These are phyloP conservation scores for Probosciger aterrimus DNA, from an alignment of 2,113 vertebrate genomes.

Conservation along the genomic window DNA sequence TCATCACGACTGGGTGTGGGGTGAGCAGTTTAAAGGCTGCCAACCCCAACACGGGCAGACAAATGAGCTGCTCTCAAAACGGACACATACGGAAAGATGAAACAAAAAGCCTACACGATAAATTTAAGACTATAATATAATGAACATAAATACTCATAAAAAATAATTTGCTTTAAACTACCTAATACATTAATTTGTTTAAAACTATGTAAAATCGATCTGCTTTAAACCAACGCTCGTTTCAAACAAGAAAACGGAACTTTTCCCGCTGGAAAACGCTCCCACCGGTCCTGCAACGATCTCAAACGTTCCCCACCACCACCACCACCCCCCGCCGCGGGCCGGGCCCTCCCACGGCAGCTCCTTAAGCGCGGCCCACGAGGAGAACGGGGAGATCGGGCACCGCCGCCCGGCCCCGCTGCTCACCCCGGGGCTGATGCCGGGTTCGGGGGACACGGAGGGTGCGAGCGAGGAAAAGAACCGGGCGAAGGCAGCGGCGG, in stretches of 20 bases:
- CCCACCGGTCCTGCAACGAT: rapidly evolving
- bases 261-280: not conserved
- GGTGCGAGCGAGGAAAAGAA: not conserved
- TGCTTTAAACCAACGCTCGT: rapidly evolving
- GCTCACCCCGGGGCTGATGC: not conserved
- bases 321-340: too few species aligned
- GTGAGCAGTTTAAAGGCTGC: not conserved
- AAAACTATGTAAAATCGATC: not conserved
- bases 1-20: not conserved
- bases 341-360: too few species aligned
- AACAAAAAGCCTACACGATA: rapidly evolving
- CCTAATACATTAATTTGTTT: not conserved
- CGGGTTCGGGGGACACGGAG: not conserved
- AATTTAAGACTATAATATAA: not conserved
- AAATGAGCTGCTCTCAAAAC: not conserved
- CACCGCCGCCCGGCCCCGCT: too few species aligned
- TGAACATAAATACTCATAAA: not conserved
- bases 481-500: too few species aligned
- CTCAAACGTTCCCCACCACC: too few species aligned
- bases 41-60: not conserved
- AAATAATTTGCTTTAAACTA: too few species aligned
- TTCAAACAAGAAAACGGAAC: not conserved
- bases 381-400: too few species aligned
- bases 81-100: rapidly evolving
- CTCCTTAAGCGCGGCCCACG: too few species aligned